Evolutionary conservation across 2,113 vertebrate species (phyloP), one percentile per base, ranked within the genome.

Genomic region (Callionymus lyra): DNA sequence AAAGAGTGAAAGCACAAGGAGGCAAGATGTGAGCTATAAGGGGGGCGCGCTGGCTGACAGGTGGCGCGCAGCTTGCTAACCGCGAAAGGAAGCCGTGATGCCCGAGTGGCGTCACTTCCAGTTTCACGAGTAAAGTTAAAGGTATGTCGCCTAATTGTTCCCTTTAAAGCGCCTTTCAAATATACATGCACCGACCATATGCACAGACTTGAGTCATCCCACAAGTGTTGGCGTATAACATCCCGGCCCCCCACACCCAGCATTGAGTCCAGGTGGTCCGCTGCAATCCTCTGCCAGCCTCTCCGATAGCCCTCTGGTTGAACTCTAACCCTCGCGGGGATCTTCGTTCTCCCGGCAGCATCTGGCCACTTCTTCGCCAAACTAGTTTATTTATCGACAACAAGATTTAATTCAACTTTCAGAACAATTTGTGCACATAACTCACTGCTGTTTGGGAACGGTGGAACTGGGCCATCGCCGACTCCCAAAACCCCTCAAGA

Each of bases 21-120:
- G 44, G 55, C 52, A 38, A 31, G 55, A 49, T 43, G 34, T 38
- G 19, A 43, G 48, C 18, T 1, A 60, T 65, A 43, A 41, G n/a
- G n/a, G n/a, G n/a, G n/a, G 39, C 56, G 41, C 3, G 16, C 47
- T 31, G 59, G 52, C 47, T 70, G 53, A 59, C 74, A 80, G 69
- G 74, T 79, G 73, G 73, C 68, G 38, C 19, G 31, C 77, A 76
- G 71, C 68, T 74, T 69, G 31, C 50, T 53, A 65, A 76, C 75
- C 73, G 48, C 63, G 71, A 63, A 27, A 75, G 73, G 77, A 82
- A 80, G 72, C 44, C 21, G 56, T 50, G 77, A 66, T 50, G 65
- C 67, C 55, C 35, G 40, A 14, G n/a, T 68, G 65, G 59, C 6
- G 50, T 77, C 69, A 72, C 44, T 60, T 47, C 53, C 11, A 16